phyloP scores from a whole-genome alignment of 2,888 invertebrate species.

The Hemaris fuciformis region DNA sequence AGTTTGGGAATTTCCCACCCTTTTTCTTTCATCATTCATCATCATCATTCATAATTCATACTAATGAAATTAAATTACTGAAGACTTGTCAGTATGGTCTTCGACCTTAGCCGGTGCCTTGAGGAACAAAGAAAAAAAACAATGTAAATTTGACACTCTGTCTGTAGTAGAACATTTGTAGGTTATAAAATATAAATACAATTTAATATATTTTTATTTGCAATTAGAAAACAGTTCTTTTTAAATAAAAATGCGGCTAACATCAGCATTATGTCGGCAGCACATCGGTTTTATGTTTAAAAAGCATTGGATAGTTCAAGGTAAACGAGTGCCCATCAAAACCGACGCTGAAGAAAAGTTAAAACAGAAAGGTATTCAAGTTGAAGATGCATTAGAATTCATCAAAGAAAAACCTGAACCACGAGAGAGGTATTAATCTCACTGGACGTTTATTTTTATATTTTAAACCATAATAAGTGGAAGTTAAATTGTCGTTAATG shows the following conservation, averaged over 20 bases:
- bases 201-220: background rate
- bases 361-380: conserved; percentile 78
- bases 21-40: no score
- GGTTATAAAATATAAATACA: conserved; percentile 17
- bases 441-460: background rate
- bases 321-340: conserved; percentile 81
- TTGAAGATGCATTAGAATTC: conserved; percentile 84
- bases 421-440: conserved; percentile 47
- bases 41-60: no score
- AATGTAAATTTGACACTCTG: background rate
- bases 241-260: conserved; percentile 82
- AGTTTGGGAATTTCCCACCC: no score
- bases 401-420: conserved; percentile 63
- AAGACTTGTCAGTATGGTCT: no score
- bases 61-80: no score
- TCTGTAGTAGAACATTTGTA: conserved; percentile 18
- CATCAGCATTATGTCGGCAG: conserved; percentile 83
- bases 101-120: no score
- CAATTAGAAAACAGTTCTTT: conserved; percentile 13
- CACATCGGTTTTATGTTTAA: conserved; percentile 88
- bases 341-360: conserved; percentile 80
- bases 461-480: no score
- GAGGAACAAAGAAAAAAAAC: no score
- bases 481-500: no score
- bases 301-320: conserved; percentile 86